These are phyloP conservation scores for Papilio demoleus DNA, from an alignment of 2,888 invertebrate genomes.

Conservation along the genomic window DNA sequence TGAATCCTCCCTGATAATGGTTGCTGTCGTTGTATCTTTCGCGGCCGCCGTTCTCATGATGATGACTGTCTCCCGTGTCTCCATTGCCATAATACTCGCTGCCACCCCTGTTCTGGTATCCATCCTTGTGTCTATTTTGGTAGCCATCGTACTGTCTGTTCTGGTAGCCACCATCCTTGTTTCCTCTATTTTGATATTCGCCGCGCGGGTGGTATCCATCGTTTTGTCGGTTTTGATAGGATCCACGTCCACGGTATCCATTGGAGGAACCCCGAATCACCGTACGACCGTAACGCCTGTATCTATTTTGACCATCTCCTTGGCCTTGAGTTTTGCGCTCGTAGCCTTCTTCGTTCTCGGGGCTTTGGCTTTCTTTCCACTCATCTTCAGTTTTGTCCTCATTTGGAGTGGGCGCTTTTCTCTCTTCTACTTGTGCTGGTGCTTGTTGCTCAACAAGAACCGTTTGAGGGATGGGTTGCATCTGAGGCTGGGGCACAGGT, in stretches of 20 bases:
- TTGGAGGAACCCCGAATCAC: conserved; percentile 71
- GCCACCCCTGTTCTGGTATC: conserved; percentile 60
- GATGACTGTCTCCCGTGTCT: conserved; percentile 71
- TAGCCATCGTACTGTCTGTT: conserved; percentile 68
- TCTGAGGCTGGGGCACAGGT: conserved; percentile 48
- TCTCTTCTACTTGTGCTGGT: conserved; percentile 50
- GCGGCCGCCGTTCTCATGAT: conserved; percentile 79
- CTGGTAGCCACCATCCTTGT: conserved; percentile 69
- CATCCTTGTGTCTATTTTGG: conserved; percentile 67
- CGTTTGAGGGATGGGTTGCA: conserved; percentile 50
- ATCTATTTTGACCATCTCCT: conserved; percentile 72
- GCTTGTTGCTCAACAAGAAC: conserved; percentile 47
- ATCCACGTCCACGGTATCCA: conserved; percentile 72
- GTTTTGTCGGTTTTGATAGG: conserved; percentile 63
- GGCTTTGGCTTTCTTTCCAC: conserved; percentile 66
- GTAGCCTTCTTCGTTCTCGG: conserved; percentile 64
- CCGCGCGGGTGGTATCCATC: conserved; percentile 67
- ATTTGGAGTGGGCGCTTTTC: conserved; percentile 53
- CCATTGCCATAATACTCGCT: conserved; percentile 76
- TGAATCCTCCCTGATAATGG: too few relatives aligned
- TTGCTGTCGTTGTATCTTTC: too few relatives aligned
- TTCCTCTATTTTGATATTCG: conserved; percentile 65
- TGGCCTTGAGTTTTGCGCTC: conserved; percentile 72
- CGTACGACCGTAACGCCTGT: conserved; percentile 64
- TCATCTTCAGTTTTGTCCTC: conserved; percentile 64